Conservation (phyloP, 2,113 vertebrate species). For the Cygnus buccinator region DNA sequence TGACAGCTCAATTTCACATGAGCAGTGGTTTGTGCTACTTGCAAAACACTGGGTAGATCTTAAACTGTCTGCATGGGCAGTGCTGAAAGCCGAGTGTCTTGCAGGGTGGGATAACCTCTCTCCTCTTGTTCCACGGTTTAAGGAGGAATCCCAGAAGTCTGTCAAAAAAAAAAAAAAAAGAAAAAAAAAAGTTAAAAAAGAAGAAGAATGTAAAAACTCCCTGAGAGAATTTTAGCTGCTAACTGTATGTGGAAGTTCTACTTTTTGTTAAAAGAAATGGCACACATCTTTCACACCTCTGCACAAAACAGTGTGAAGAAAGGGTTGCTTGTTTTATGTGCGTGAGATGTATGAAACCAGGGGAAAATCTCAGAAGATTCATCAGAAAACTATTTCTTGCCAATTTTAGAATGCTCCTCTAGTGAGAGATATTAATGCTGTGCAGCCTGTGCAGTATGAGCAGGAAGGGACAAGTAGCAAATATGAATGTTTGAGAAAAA, state of each 20-base stretch:
- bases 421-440: neutral
- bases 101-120: neutral
- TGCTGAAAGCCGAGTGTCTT: constrained; percentile 27
- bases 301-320: neutral
- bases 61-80: constrained; percentile 7
- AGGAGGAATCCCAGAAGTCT: constrained; percentile 92
- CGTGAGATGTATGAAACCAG: neutral
- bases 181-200: neutral
- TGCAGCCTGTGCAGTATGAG: neutral
- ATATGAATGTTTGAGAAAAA: neutral
- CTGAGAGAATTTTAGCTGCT: neutral
- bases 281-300: neutral
- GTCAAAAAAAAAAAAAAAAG: neutral
- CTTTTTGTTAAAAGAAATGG: neutral
- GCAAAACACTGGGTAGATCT: constrained; percentile 23
- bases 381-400: neutral
- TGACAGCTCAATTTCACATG: constrained; percentile 83
- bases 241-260: neutral
- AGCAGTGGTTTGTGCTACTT: constrained; percentile 65
- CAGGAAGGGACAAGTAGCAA: neutral
- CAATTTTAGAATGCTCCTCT: neutral
- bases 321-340: neutral
- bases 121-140: constrained; percentile 71
- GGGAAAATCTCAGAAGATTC: neutral
- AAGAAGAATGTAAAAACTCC: neutral